Base-by-base conservation (phyloP, 2,888 invertebrate genomes). In the Drosophila formosana region DNA sequence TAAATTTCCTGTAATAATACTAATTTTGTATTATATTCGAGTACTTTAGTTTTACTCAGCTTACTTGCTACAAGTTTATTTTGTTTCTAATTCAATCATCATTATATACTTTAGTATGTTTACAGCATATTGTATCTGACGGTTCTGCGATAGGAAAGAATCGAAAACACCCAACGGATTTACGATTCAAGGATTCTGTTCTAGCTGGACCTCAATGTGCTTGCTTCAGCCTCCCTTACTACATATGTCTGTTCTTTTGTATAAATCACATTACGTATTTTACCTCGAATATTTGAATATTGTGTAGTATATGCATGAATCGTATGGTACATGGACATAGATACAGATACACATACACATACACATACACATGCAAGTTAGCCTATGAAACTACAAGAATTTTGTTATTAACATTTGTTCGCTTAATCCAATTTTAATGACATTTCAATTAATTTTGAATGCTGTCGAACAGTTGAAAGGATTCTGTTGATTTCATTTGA, bases 381-480 rank as follows among this genome's bases (percentile, higher is more conserved):
- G 28, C 50, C 34, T 51, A 39, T 49, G 43, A 25, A 67, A 61
- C 74, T 26, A 55, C 30, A 56, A 46, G 50, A 45, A 63, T 37
- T 51, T 67, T 53, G 4, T 28, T 49, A 61, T 60, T 75, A 74
- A 73, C 55, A 53, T 62, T 61, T 6, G 13, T 62, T 53, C 11
- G 7, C 18, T 39, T 5, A 55, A 53, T 56, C 3, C 51, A 46
- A 23, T 56, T 74, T 55, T 32, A 50, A 51, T 66, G 26, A 41
- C 13, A 11, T 34, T 58, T 41, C 28, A 58, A 49, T 55, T 53
- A 30, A 34, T 28, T 50, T 30, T 34, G 9, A 34, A 53, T 37
- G 52, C 13, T 41, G n/a, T 26, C 32, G 45, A n/a, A 11, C 18
- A 46, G 28, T 52, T 46, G 2, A 45, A 25, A 9, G 30, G 32